Base-by-base conservation (phyloP, 2,113 vertebrate species). In the Syngnathus floridae region DNA sequence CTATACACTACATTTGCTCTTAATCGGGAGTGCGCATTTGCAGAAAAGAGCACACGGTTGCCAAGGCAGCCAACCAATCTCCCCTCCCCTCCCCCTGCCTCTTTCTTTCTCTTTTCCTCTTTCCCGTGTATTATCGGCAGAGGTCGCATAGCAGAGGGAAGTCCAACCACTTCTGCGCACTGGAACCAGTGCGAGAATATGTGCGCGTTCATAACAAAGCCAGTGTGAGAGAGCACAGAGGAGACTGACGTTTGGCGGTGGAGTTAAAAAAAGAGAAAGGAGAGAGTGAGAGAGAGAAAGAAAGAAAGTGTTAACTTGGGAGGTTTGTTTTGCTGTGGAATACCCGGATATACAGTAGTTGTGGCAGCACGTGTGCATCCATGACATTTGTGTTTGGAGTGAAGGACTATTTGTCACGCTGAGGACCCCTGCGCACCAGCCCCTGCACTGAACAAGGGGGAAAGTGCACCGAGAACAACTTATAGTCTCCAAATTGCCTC, bases 111-210 rank as follows among this genome's bases (percentile, higher is more conserved):
- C 76, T 71, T 70, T 75, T 87, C 81, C 88, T 85, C 80, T 88
- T 85, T 89, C 85, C 87, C 87, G 83, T 87, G 86, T 86, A 86
- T 88, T 88, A 91, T 90, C 90, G 84, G 86, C 87, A 91, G 90
- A 91, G 90, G 90, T 90, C 90, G 89, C 89, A 88, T 88, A 89
- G 87, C 86, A 86, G 82, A 87, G 85, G 86, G 85, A 86, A 86
- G 85, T 87, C 82, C 73, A 71, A 81, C 67, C 85, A 89, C 86
- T 86, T 87, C 83, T 64, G 41, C 84, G 78, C 72, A 83, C 81
- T 89, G 83, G 82, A 87, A 84, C 84, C 87, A 84, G 78, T 79
- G 86, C 84, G 79, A 81, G 82, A 84, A 88, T 84, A 88, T 86
- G 37, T 40, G 78, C 86, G 78, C 77, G 83, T 85, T 82, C 82